Base-by-base conservation (phyloP, 2,797 vertebrate species). In the Capromys pilorides region DNA sequence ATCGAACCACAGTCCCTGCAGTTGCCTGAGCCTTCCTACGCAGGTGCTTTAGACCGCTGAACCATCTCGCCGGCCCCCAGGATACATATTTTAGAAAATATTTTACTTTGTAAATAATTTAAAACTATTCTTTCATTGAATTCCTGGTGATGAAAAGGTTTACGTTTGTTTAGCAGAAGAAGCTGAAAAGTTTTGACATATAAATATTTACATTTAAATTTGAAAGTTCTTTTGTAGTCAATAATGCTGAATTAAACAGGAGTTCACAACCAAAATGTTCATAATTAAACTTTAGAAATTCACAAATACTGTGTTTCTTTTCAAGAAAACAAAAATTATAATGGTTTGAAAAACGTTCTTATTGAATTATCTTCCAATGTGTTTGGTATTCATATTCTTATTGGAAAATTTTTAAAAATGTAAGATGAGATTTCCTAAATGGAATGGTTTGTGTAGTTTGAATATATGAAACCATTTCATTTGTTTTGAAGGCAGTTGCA, bases 241-340 rank as follows among this genome's bases (percentile, higher is more conserved):
- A 10, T 88, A 6, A 45, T 45, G 8, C 11, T 61, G 82, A 69
- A 84, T 86, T 91, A 80, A 88, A 80, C 12, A 59, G 62, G 26
- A 77, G 2, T 86, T 96, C 66, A 71, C 0, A 89, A 36, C 26
- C 31, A 88, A 83, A 90, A 88, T 86, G 73, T 86, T 82, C 10
- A 33, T 84, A 77, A 18, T 87, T 73, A 61, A 83, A 78, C 77
- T 90, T 90, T 26, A 81, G 13, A 62, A n/a, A 1, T 88, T 86
- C 85, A 81, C 4, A 94, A 90, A 73, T 87, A 94, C 36, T 95
- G 73, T 26, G 12, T 71, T 94, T 96, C 16, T 41, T 93, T 89
- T 91, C 59, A 28, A 24, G 28, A 92, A 92, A 94, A n/a, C 67
- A 79, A 28, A 61, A 31, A 91, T 90, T 87, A 89, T 45, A 92